A percentile compares a stretch with the other conserved stretches of the same genome.
Conservation (phyloP, 2,888 invertebrate genomes). For the Tineola bisselliella region DNA sequence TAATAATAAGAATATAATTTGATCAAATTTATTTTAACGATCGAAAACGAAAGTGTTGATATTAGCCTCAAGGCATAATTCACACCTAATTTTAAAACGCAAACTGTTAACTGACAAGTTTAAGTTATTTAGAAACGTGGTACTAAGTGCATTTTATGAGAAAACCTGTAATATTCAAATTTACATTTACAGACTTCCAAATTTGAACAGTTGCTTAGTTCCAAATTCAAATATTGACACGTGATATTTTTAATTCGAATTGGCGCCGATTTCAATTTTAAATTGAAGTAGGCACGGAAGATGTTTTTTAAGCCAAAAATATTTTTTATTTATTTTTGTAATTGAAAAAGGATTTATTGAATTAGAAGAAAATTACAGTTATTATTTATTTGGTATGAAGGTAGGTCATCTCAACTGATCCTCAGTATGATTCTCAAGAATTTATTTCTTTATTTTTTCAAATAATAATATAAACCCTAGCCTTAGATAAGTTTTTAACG, state of each 20-base stretch:
- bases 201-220: not conserved
- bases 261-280: not conserved
- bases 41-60: constrained; percentile 35
- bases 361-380: not conserved
- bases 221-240: constrained; percentile 9
- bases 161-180: not conserved
- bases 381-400: no score
- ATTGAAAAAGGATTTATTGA: not conserved
- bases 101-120: not conserved
- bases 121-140: not conserved
- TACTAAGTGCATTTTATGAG: not conserved
- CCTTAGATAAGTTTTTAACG: constrained; percentile 12
- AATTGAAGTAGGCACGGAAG: not conserved
- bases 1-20: constrained; percentile 9
- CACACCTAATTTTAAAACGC: constrained; percentile 23
- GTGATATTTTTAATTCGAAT: not conserved
- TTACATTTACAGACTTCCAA: not conserved
- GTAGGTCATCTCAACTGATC: no score
- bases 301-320: not conserved
- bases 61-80: constrained; percentile 33
- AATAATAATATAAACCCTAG: no score
- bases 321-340: not conserved
- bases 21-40: not conserved
- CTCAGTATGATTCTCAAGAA: no score
- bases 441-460: no score